Evolutionary conservation across 2,113 vertebrate genomes (phyloP), one percentile per base, ranked within the genome.

Genomic region (Dinomys branickii): DNA sequence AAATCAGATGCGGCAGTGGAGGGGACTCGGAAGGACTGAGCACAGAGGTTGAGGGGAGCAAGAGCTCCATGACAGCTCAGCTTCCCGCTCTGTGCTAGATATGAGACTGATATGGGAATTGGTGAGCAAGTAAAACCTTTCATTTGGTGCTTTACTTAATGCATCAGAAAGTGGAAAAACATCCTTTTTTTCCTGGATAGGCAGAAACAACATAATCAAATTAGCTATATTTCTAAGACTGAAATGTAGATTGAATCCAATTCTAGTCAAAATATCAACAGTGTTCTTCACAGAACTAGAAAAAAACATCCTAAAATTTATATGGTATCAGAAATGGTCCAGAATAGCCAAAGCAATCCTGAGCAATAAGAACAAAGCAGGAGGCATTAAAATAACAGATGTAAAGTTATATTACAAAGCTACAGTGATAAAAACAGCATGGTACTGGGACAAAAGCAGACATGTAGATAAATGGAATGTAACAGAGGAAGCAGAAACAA

Each of bases 1-100:
- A 75, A 50, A 35, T 85, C 67, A n/a, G 82, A 94, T 92, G 84
- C 17, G 87, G 85, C 44, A 90, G 13, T 38, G 65, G 80, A 87
- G 41, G 13, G 35, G 54, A 85, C 78, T 86, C 33, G 80, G 65
- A 87, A 35, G 75, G 80, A 82, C 33, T 50, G 33, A 82, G 67
- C 38, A 22, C 38, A 30, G 82, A 90, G 4, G 63, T 44, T 67
- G 59, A 54, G 7, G 83, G 77, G 61, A 47, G 6, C 50, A 75
- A 81, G 35, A n/a, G 24, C 35, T 86, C 44, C 50, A 89, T 33
- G 19, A 56, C 87, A 73, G 80, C 26, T 86, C 2, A 78, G 35
- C 44, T 7, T 73, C 73, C 22, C 91, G 77, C 19, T 52, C 52
- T n/a, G 1, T 38, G 38, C 28, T 47, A 16, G 35, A 33, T 59